A percentile compares a stretch with the other conserved stretches of the same genome.
Conservation (phyloP, 1,140 invertebrate genomes). For the Argopecten irradians region DNA sequence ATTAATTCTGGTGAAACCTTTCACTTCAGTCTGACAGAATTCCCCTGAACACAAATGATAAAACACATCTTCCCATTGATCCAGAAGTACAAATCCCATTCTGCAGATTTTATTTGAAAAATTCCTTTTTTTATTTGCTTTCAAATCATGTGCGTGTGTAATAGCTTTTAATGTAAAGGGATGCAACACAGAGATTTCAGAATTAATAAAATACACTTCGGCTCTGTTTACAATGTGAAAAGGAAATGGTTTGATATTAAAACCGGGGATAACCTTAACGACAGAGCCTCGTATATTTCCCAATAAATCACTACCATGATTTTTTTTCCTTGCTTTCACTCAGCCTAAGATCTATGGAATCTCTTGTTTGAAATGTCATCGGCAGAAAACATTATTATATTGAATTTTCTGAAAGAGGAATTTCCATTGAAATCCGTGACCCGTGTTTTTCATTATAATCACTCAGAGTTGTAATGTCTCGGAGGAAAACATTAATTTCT, state of each 20-base stretch:
- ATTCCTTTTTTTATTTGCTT: neutral
- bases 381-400: neutral
- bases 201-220: neutral
- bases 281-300: neutral
- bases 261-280: neutral
- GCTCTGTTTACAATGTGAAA: conserved; percentile 8
- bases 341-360: neutral
- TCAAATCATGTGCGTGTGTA: neutral
- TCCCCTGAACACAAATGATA: neutral
- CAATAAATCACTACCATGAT: neutral
- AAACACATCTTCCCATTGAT: neutral
- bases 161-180: neutral
- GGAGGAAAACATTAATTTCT: neutral
- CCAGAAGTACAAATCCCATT: neutral
- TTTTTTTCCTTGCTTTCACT: neutral
- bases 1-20: no score
- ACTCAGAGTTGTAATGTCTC: neutral
- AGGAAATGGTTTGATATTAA: conserved; percentile 23
- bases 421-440: neutral
- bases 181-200: neutral
- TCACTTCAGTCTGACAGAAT: no score
- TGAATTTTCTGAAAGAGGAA: neutral
- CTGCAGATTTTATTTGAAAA: neutral
- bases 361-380: neutral
- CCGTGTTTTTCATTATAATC: neutral